Conservation (phyloP, 2,888 invertebrate species). For the Exephanes ischioxanthus region DNA sequence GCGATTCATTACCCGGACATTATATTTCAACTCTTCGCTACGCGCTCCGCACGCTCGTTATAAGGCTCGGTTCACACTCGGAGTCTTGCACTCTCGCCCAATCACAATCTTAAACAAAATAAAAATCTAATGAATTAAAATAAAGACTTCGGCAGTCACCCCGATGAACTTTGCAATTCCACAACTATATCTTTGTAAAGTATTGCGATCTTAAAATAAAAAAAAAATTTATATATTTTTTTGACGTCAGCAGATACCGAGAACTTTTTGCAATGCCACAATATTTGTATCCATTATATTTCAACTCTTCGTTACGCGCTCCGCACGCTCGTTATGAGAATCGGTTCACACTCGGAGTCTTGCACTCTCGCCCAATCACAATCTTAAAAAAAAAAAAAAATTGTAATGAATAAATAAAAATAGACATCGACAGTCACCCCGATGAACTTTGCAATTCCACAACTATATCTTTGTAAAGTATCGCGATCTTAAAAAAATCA, state of each 20-base stretch:
- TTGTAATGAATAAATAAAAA: background rate
- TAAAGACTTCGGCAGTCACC: background rate
- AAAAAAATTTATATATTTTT: too few relatives aligned
- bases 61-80: slow-evolving; percentile 62
- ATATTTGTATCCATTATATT: slow-evolving; percentile 67
- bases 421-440: too few relatives aligned
- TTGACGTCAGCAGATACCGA: too few relatives aligned
- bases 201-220: too few relatives aligned
- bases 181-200: background rate
- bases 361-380: background rate
- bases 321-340: slow-evolving; percentile 47
- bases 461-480: background rate
- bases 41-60: slow-evolving; percentile 37
- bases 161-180: too few relatives aligned
- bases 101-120: slow-evolving; percentile 11
- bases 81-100: background rate
- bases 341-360: slow-evolving; percentile 55
- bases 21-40: slow-evolving; percentile 69
- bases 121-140: background rate
- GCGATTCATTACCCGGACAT: slow-evolving; percentile 78
- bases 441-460: too few relatives aligned
- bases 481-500: too few relatives aligned
- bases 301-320: slow-evolving; percentile 59
- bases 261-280: too few relatives aligned
- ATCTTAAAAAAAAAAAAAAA: background rate